Percentiles rank a stretch among this genome's conserved stretches.
Conservation (phyloP, 2,888 invertebrate genomes). For the Oligia strigilis region DNA sequence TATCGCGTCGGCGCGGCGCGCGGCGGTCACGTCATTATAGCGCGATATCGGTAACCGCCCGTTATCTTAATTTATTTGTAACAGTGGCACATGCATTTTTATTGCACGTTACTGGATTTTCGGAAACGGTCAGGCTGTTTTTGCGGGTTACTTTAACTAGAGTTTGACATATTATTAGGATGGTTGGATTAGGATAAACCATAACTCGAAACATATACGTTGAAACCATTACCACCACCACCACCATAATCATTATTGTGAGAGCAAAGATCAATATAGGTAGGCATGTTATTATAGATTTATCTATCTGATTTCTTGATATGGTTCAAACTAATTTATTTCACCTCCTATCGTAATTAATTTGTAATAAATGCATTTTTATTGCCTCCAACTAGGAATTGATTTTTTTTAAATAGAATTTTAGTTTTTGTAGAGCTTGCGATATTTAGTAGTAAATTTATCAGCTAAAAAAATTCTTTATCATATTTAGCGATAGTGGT, state of each 20-base stretch:
- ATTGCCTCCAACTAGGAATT: background rate
- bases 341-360: background rate
- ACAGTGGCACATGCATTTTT: conserved; percentile 24
- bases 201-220: background rate
- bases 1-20: conserved; percentile 67
- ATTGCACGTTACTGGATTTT: conserved; percentile 3
- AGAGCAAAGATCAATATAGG: background rate
- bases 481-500: background rate
- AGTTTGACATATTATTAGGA: background rate
- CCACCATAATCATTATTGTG: background rate
- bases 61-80: conserved; percentile 67
- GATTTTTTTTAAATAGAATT: background rate
- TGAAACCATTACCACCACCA: too few relatives aligned
- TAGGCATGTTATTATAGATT: background rate
- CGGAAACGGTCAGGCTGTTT: background rate
- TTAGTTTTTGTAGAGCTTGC: background rate
- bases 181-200: background rate
- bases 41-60: conserved; percentile 56
- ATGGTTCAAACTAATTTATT: background rate
- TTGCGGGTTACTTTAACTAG: background rate
- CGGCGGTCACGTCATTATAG: conserved; percentile 79
- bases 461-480: background rate
- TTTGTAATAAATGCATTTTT: conserved; percentile 28
- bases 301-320: background rate
- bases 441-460: background rate